Evolutionary conservation across 1,140 invertebrate species (phyloP).

Genomic region (Calephelis virginiensis): DNA sequence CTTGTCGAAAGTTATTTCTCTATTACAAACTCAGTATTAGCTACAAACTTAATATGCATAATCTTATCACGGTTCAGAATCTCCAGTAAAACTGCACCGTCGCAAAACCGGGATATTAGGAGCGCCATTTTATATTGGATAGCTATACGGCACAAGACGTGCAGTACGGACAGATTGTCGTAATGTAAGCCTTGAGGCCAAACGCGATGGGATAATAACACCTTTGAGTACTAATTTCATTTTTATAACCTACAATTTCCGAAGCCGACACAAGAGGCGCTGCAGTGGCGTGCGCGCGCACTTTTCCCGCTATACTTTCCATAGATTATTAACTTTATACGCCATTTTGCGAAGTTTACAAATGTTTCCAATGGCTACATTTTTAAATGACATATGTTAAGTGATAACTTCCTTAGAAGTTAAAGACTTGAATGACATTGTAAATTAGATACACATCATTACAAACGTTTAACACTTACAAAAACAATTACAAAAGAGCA

Average conservation of each 20-base stretch:
- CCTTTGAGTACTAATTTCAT: slow-evolving; percentile 80
- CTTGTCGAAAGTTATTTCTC: slow-evolving; percentile 49
- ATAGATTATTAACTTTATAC: slow-evolving; percentile 77
- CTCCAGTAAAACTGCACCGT: slow-evolving; percentile 68
- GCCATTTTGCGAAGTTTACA: slow-evolving; percentile 74
- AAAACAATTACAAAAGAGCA: slow-evolving; percentile 19
- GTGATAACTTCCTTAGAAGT: slow-evolving; percentile 66
- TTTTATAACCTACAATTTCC: slow-evolving; percentile 79
- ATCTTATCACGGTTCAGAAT: slow-evolving; percentile 75
- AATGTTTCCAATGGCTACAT: slow-evolving; percentile 68
- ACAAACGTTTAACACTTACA: slow-evolving; percentile 39
- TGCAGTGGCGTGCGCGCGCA: slow-evolving; percentile 73
- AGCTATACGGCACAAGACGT: slow-evolving; percentile 74
- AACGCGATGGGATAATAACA: slow-evolving; percentile 80
- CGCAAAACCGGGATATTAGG: slow-evolving; percentile 73
- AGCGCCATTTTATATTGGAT: slow-evolving; percentile 77
- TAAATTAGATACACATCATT: slow-evolving; percentile 59
- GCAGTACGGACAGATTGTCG: slow-evolving; percentile 77
- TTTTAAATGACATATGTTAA: slow-evolving; percentile 73
- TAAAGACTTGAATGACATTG: slow-evolving; percentile 69
- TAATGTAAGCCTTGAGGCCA: slow-evolving; percentile 76
- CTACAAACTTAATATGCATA: slow-evolving; percentile 76
- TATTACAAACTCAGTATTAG: slow-evolving; percentile 73
- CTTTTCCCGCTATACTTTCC: slow-evolving; percentile 62
- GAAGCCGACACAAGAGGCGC: slow-evolving; percentile 77